Base-by-base conservation (phyloP, 2,888 invertebrate genomes). In the Cabera pusaria region DNA sequence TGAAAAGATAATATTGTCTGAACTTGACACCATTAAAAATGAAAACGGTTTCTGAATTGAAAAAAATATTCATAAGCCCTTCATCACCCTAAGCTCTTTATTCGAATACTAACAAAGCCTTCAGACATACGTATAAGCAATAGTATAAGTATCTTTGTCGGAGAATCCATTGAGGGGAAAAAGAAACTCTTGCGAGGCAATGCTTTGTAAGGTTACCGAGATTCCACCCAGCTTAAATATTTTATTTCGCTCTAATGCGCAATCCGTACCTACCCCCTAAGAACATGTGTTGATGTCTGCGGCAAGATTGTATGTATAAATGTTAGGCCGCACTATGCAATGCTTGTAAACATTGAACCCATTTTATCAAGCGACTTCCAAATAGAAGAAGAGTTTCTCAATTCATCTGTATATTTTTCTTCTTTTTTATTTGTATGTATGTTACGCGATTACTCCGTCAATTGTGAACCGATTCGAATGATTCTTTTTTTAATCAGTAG, bases 161-260 rank as follows among this genome's bases (percentile, higher is more conserved):
- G 44, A 43, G 48, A 51, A 48, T 49, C 56, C 59, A 55, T 65
- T 66, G 55, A 60, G 65, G 64, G 59, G 66, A 62, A 60, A 61
- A 66, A 64, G 49, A 64, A 63, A 59, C 56, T 63, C 53, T 29
- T 33, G 59, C 50, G 52, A 51, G 48, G 45, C 48, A 56, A 51
- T 57, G 61, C 61, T 64, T 62, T 64, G 67, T 63, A 66, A 55
- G 64, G 71, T 71, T 63, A 59, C 67, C 39, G 59, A 56, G 66
- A 75, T 66, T 72, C 65, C 52, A 52, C 51, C 51, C 61, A 55
- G 46, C 55, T 64, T 79, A 71, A 78, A 80, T 80, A 81, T 75
- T 80, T 75, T 67, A 80, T 71, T 69, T 64, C 54, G 47, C 62
- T 69, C 56, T 75, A 70, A 72, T 71, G 64, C 71, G 64, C 68